Base-by-base conservation (phyloP, 2,797 vertebrate species). In the Poliocrania exsul region DNA sequence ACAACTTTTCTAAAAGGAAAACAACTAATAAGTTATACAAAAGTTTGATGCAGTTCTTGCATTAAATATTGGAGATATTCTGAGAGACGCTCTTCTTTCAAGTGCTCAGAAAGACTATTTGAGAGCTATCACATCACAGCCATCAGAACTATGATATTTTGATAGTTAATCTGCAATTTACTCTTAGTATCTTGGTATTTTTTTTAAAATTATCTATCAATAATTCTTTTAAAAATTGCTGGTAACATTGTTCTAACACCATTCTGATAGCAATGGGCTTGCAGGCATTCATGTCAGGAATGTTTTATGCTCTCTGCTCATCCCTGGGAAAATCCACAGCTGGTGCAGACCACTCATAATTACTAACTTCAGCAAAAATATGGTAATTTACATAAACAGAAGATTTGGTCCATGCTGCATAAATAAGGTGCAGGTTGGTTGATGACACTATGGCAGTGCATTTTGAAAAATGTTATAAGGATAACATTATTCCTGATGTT, bases 301-400 rank as follows among this genome's bases (percentile, higher is more conserved):
- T 29, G 54, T 86, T 60, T 71, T 67, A 49, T 46, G 33, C 66
- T 91, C 54, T 61, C 33, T 92, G 42, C 77, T 93, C 56, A 44
- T 86, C 54, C 51, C 73, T 89, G 77, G 77, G 82, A 92, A 71
- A 81, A 92, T n/a, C 73, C 82, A 91, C 85, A 93, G 73, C 70
- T 93, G 89, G 73, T 47, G 92, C 3, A 74, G 86, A 66, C 56
- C 47, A 75, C 31, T 64, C 53, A 62, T 29, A 83, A 54, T 53
- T 69, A 78, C 54, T 69, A 91, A 75, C 79, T 95, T 96, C 79
- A 96, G 84, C 42, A 95, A 90, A 94, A 95, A 80, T 35, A 54
- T 4, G 37, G 50, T 73, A 33, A 75, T 93, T 95, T 87, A 79
- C 38, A 78, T 65, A 82, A 96, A 77, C 61, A 83, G 74, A 82